Evolutionary conservation across 1,140 invertebrate species (phyloP), one percentile per base, ranked within the genome.

Genomic region (Hycleus phaleratus): DNA sequence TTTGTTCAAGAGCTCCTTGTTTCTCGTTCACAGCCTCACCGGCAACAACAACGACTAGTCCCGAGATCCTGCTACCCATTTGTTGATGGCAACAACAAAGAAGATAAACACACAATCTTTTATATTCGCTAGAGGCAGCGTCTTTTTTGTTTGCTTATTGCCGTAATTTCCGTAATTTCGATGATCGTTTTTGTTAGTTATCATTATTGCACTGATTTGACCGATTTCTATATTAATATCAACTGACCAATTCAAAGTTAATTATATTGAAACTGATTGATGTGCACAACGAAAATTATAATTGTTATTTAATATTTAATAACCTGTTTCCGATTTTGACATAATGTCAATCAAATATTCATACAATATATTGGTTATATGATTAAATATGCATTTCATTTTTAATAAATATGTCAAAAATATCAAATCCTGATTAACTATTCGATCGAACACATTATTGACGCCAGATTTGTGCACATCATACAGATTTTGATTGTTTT

Each of bases 271-370:
- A 32, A 32, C 58, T 66, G 65, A 66, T 66, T 66, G 65, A 66
- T 66, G 62, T 63, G 50, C 62, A 56, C 54, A 59, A 66, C 64
- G 65, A 66, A 66, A 66, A 66, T 66, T 66, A 62, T 66, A 66
- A 66, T 66, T 66, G 59, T 66, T 66, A 64, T 66, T 66, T 61
- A 64, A 66, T 66, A 66, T 66, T 66, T 62, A 66, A 66, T 66
- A 66, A 64, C 42, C 51, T 45, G 25, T 18, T 53, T 66, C 54
- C 62, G 47, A 64, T 55, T 64, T 59, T 61, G 59, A 63, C 64
- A 56, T 63, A 49, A 61, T 45, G 62, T 66, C 65, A 66, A 64
- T 66, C 65, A 66, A 38, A 49, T 58, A 62, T 61, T 60, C 60
- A 63, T 62, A 48, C 65, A 44, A 52, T 58, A 52, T 58, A 46